Evolutionary conservation across 2,888 invertebrate genomes (phyloP).

Genomic region (Idaea straminata): DNA sequence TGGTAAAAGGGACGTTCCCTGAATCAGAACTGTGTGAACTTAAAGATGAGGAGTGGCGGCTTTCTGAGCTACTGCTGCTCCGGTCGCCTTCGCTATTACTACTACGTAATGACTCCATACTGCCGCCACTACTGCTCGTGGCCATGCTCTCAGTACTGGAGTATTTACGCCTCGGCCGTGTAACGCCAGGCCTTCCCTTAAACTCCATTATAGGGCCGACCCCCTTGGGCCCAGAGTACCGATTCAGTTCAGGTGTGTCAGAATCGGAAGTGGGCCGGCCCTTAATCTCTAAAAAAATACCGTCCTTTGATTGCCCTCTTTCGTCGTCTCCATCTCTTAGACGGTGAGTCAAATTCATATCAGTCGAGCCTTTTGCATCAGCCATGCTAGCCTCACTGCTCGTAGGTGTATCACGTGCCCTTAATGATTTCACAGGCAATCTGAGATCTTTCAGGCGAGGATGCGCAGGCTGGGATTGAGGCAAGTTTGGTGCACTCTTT

Average conservation of each 20-base stretch:
- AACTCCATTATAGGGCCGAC: slow-evolving; percentile 82
- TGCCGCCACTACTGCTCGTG: slow-evolving; percentile 91
- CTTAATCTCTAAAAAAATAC: slow-evolving; percentile 87
- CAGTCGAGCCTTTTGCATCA: slow-evolving; percentile 80
- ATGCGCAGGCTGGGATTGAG: slow-evolving; percentile 83
- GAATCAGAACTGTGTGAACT: slow-evolving; percentile 94
- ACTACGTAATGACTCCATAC: slow-evolving; percentile 92
- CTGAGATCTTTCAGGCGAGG: slow-evolving; percentile 86
- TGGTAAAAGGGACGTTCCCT: slow-evolving; percentile 81
- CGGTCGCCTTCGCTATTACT: slow-evolving; percentile 93
- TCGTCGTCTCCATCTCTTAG: slow-evolving; percentile 83
- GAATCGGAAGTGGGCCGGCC: slow-evolving; percentile 83
- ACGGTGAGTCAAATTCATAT: slow-evolving; percentile 74
- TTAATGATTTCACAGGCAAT: slow-evolving; percentile 85
- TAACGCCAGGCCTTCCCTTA: slow-evolving; percentile 80
- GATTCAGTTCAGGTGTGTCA: slow-evolving; percentile 78
- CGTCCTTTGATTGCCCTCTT: slow-evolving; percentile 84
- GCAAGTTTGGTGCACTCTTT: slow-evolving; percentile 89
- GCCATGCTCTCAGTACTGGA: slow-evolving; percentile 94
- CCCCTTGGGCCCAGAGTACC: slow-evolving; percentile 78
- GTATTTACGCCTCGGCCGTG: slow-evolving; percentile 81
- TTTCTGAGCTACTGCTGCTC: slow-evolving; percentile 92
- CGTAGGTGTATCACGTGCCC: slow-evolving; percentile 81
- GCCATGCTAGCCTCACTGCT: slow-evolving; percentile 83
- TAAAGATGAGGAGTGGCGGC: slow-evolving; percentile 89